phyloP scores from a whole-genome alignment of 2,888 invertebrate species.

The Cheilosia scutellata region DNA sequence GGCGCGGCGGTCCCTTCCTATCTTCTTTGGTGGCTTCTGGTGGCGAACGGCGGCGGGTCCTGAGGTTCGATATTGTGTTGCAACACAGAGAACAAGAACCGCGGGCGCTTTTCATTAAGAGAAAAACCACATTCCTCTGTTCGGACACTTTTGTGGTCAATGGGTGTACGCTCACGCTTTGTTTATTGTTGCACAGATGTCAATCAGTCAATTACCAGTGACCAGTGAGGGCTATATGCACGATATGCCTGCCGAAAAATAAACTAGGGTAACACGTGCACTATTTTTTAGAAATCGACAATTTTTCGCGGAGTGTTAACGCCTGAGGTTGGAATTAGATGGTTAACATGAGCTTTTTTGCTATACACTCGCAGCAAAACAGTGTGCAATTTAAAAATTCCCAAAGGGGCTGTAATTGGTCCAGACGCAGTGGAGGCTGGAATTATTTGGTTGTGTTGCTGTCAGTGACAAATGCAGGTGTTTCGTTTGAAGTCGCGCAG shows the following conservation, averaged over 20 bases:
- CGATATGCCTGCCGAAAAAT: conserved; percentile 43
- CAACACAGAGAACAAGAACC: conserved; percentile 9
- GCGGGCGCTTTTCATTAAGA: conserved; percentile 19
- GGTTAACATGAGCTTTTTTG: conserved; percentile 6
- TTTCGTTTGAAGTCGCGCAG: conserved; percentile 53
- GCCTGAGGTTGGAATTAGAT: conserved; percentile 53
- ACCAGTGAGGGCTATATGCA: conserved; percentile 30
- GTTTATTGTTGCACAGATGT: conserved; percentile 60
- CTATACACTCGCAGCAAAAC: not conserved
- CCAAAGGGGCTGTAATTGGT: not conserved
- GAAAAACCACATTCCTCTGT: conserved; percentile 61
- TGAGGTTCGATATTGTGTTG: conserved; percentile 32
- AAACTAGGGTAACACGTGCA: conserved; percentile 59
- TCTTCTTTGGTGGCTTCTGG: conserved; percentile 39
- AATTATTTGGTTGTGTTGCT: conserved; percentile 46
- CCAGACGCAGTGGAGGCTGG: conserved; percentile 13
- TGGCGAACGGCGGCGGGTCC: conserved; percentile 40
- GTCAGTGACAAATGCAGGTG: conserved; percentile 68
- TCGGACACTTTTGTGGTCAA: conserved; percentile 57
- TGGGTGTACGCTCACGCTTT: conserved; percentile 25
- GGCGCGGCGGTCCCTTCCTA: not conserved
- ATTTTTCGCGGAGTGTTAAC: conserved; percentile 40
- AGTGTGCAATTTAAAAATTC: conserved; percentile 48
- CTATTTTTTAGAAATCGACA: conserved; percentile 51
- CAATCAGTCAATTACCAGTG: conserved; percentile 63